Evolutionary conservation across 2,797 vertebrate species (phyloP).

Genomic region (Sardinella longiceps): DNA sequence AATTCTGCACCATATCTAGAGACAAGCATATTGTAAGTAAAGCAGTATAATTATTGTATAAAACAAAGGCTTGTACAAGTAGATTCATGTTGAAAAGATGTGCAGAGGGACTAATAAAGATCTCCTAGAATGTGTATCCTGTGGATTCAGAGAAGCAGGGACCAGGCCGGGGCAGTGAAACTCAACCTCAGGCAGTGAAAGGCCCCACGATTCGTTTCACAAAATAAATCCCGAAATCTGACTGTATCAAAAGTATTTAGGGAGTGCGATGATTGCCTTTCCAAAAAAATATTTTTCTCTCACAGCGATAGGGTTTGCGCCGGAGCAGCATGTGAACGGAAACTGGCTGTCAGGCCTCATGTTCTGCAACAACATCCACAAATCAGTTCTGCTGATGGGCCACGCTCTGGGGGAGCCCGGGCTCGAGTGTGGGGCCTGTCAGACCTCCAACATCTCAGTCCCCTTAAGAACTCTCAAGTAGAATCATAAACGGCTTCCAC

Average conservation of each 20-base stretch:
- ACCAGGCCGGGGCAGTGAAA: neutral
- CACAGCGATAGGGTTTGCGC: slow-evolving; percentile 27
- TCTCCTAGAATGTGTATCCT: neutral
- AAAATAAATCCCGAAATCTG: slow-evolving; percentile 28
- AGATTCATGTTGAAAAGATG: neutral
- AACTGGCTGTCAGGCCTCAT: slow-evolving; percentile 40
- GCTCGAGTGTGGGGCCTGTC: neutral
- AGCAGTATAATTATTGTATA: neutral
- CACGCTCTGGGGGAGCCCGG: neutral
- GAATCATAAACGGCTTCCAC: slow-evolving; percentile 16
- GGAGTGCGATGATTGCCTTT: slow-evolving; percentile 40
- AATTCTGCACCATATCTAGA: too few species aligned
- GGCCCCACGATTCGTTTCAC: neutral
- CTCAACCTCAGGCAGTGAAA: neutral
- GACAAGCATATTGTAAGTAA: too few species aligned
- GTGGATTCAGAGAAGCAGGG: neutral
- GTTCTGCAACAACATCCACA: slow-evolving; percentile 43
- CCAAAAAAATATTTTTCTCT: slow-evolving; percentile 32
- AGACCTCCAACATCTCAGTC: neutral
- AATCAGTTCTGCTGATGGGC: slow-evolving; percentile 32
- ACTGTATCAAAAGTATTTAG: slow-evolving; percentile 46
- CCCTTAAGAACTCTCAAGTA: neutral
- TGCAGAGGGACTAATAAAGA: neutral
- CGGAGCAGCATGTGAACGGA: slow-evolving; percentile 43
- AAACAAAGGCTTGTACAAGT: neutral